A percentile compares a stretch with the other conserved stretches of the same genome.
phyloP scores from a whole-genome alignment of 2,888 invertebrate species.

The Eumacrocentrus americanus region DNA sequence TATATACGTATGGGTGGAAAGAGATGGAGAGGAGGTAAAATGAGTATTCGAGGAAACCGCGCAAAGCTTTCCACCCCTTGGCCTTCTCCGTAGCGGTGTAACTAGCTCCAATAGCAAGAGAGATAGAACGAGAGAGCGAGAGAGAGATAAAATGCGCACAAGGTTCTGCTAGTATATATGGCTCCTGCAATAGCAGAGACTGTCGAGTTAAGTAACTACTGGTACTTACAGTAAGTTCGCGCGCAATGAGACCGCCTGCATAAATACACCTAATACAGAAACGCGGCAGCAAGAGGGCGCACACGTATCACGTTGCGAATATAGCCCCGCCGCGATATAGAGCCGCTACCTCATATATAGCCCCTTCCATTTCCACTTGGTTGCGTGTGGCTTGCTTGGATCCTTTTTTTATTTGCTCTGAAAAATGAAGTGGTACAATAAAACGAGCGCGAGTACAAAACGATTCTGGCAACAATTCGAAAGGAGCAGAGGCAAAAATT shows the following conservation, averaged over 20 bases:
- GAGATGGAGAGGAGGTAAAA: conserved; percentile 34
- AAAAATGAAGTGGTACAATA: conserved; percentile 5
- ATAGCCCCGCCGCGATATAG: conserved; percentile 16
- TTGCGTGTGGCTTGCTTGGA: conserved; percentile 1
- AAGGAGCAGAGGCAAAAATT: background rate
- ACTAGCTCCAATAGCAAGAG: conserved; percentile 25
- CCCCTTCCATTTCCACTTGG: background rate
- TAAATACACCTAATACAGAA: conserved; percentile 54
- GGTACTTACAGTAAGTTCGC: conserved; percentile 58
- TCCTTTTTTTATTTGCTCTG: conserved; percentile 2
- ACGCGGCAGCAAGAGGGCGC: conserved; percentile 26
- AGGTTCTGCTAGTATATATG: conserved; percentile 32
- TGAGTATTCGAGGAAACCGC: conserved; percentile 30
- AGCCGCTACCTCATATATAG: background rate
- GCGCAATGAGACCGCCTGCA: conserved; percentile 58
- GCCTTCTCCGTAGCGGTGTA: conserved; percentile 14
- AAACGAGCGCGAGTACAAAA: background rate
- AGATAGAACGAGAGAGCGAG: background rate
- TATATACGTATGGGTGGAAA: conserved; percentile 18
- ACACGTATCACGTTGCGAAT: conserved; percentile 21
- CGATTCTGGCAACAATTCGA: conserved; percentile 5
- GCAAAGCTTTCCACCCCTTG: conserved; percentile 25
- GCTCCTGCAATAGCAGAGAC: conserved; percentile 52
- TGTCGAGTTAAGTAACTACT: conserved; percentile 59
- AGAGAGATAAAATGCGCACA: conserved; percentile 33